A percentile compares a stretch with the other conserved stretches of the same genome.
phyloP scores from a whole-genome alignment of 2,888 invertebrate species.

The Adela reaumurella region DNA sequence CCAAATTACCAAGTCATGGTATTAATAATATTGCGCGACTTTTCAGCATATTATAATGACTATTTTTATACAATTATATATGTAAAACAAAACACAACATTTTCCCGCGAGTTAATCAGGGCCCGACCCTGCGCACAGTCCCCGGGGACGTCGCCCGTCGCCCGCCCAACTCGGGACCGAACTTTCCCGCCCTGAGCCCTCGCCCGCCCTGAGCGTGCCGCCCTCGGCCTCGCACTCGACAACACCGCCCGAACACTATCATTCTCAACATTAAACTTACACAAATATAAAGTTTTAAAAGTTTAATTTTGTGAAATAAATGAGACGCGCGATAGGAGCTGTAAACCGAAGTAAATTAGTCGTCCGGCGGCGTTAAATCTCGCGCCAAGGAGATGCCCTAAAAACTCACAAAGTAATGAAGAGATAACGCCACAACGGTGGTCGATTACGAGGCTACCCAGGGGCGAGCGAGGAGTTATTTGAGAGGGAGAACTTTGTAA shows the following conservation, averaged over 20 bases:
- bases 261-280: not conserved
- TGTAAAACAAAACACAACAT: no score
- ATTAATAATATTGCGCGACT: no score
- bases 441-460: constrained; percentile 21
- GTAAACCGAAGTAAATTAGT: not conserved
- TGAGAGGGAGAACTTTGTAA: constrained; percentile 52
- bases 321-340: not conserved
- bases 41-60: no score
- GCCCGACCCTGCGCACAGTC: not conserved
- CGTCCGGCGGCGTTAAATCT: not conserved
- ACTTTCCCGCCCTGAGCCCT: not conserved
- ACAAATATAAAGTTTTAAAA: not conserved
- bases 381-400: constrained; percentile 23
- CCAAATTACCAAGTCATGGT: no score
- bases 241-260: not conserved
- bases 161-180: not conserved
- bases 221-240: not conserved
- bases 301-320: no score
- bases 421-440: constrained; percentile 37
- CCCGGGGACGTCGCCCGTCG: not conserved
- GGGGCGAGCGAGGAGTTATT: constrained; percentile 29
- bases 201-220: not conserved
- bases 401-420: constrained; percentile 44
- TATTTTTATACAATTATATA: no score
- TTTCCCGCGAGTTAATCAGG: not conserved